phyloP scores from a whole-genome alignment of 1,140 invertebrate species.

The Macrobrachium rosenbergii region DNA sequence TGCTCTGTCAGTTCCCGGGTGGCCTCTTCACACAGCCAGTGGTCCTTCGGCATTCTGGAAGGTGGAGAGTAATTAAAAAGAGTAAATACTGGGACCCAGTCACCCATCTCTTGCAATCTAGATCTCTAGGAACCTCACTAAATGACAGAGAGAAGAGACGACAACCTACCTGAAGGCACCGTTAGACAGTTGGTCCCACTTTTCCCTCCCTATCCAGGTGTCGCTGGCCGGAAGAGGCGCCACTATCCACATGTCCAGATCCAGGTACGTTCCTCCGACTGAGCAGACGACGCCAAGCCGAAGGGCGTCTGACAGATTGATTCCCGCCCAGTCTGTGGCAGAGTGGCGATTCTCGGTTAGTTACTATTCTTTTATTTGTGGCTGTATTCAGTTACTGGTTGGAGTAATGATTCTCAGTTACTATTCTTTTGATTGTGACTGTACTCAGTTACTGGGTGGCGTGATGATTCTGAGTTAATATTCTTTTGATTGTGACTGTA shows the following conservation, averaged over 20 bases:
- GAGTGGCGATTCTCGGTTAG: too few relatives aligned
- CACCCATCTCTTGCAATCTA: too few relatives aligned
- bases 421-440: background rate
- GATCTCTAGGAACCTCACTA: too few relatives aligned
- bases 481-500: background rate
- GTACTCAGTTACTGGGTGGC: too few relatives aligned
- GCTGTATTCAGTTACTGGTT: too few relatives aligned
- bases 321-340: conserved; percentile 20
- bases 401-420: background rate
- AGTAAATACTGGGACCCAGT: background rate
- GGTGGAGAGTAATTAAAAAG: background rate
- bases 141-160: background rate
- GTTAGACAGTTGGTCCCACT: conserved; percentile 29
- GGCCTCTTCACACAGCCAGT: conserved; percentile 26
- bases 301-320: conserved; percentile 29
- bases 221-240: conserved; percentile 13
- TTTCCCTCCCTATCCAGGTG: conserved; percentile 24
- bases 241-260: conserved; percentile 34
- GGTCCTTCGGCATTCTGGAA: conserved; percentile 30
- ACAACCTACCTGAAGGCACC: conserved; percentile 22
- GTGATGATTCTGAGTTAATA: too few relatives aligned
- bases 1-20: conserved; percentile 22
- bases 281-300: conserved; percentile 33
- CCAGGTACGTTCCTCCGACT: conserved; percentile 28
- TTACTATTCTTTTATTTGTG: background rate